phyloP scores from a whole-genome alignment of 2,113 vertebrate species.

The Synodontis membranacea region DNA sequence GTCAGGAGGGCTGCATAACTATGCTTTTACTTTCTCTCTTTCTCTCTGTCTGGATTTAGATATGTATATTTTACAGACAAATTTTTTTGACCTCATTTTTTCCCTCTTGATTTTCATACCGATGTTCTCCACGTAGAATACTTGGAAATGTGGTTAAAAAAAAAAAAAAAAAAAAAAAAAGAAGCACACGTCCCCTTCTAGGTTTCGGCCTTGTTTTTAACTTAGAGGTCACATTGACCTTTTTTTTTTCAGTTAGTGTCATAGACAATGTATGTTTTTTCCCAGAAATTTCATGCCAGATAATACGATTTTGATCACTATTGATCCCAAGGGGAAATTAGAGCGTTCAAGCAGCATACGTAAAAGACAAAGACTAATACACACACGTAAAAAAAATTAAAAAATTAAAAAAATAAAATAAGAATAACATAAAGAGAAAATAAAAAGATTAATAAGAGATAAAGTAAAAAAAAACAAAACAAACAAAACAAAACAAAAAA shows the following conservation, averaged over 20 bases:
- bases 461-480: background rate
- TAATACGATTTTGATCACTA: background rate
- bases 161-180: background rate
- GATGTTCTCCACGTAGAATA: background rate
- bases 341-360: background rate
- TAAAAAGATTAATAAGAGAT: no score
- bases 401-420: background rate
- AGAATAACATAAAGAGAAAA: no score
- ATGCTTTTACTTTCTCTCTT: background rate
- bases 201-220: background rate
- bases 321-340: background rate
- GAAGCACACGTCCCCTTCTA: no score
- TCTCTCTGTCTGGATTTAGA: background rate
- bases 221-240: background rate
- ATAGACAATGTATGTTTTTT: background rate
- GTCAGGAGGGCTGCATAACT: background rate
- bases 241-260: background rate
- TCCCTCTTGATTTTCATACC: background rate
- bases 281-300: background rate
- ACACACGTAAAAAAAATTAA: no score
- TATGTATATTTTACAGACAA: background rate
- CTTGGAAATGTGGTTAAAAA: background rate
- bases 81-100: background rate
- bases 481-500: no score
- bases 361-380: no score